Evolutionary conservation across 2,797 vertebrate genomes (phyloP).

Genomic region (Scomberomorus guttatus): DNA sequence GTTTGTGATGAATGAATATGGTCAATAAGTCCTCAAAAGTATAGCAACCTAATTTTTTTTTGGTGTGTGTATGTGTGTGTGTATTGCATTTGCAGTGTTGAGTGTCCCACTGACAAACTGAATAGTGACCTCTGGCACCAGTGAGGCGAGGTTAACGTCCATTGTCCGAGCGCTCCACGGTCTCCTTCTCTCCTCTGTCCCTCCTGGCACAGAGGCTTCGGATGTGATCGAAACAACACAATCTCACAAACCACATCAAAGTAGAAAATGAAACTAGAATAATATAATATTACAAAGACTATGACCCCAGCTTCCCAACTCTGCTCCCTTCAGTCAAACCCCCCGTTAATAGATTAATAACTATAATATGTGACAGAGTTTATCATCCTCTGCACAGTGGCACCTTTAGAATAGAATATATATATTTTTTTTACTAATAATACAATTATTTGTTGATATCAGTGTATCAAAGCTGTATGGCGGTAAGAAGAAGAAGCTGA

Average conservation of each 20-base stretch:
- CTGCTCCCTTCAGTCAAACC: conserved; percentile 50
- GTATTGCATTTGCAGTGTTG: conserved; percentile 51
- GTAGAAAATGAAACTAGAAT: conserved; percentile 82
- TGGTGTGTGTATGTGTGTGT: conserved; percentile 22
- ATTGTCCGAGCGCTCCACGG: conserved; percentile 51
- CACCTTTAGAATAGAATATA: conserved; percentile 82
- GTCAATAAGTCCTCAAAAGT: conserved; percentile 59
- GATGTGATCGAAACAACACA: conserved; percentile 75
- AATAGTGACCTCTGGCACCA: conserved; percentile 61
- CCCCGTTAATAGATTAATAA: conserved; percentile 71
- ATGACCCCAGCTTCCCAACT: conserved; percentile 67
- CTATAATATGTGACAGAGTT: conserved; percentile 81
- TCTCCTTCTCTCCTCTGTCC: conserved; percentile 37
- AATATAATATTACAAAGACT: conserved; percentile 82
- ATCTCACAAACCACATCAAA: conserved; percentile 80
- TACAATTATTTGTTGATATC: conserved; percentile 81
- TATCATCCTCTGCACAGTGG: conserved; percentile 81
- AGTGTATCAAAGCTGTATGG: conserved; percentile 80
- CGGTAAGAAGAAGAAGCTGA: conserved; percentile 61
- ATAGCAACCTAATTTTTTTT: conserved; percentile 31
- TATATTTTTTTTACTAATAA: conserved; percentile 80
- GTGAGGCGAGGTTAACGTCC: conserved; percentile 68
- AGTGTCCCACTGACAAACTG: conserved; percentile 57
- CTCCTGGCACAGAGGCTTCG: conserved; percentile 65
- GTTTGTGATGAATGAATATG: background rate